Conservation (phyloP, 2,797 vertebrate species). For the Diceros bicornis region DNA sequence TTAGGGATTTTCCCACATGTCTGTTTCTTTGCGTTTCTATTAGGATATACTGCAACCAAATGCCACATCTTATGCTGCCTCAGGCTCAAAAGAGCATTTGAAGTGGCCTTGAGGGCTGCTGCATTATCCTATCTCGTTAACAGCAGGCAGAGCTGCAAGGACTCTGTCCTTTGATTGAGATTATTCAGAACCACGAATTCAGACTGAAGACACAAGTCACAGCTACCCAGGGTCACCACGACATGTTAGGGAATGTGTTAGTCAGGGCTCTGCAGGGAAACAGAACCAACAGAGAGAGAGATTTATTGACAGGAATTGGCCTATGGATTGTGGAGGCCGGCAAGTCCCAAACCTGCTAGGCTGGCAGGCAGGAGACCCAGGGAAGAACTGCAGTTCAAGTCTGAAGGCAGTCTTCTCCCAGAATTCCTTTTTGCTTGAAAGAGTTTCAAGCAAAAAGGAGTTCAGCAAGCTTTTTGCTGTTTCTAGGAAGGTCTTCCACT, state of each 20-base stretch:
- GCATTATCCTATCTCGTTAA: background rate
- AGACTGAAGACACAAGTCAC: background rate
- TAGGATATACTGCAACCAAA: background rate
- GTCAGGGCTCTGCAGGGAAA: background rate
- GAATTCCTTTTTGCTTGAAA: background rate
- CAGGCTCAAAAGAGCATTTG: background rate
- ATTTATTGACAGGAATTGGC: constrained; percentile 1
- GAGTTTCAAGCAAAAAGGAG: background rate
- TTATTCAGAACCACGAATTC: background rate
- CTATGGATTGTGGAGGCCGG: background rate
- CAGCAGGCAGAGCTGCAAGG: background rate
- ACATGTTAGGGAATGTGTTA: background rate
- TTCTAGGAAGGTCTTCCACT: background rate
- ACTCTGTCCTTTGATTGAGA: background rate
- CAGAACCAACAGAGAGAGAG: background rate
- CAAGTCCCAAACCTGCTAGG: background rate
- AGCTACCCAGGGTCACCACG: background rate
- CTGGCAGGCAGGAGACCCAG: background rate
- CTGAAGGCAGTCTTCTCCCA: background rate
- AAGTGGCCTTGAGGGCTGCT: background rate
- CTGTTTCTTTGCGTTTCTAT: background rate
- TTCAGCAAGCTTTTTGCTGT: background rate
- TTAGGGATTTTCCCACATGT: background rate
- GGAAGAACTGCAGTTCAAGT: background rate
- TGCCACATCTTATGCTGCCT: background rate